These are phyloP conservation scores for Cheilosia scutellata DNA, from an alignment of 2,888 invertebrate species.

Conservation along the genomic window DNA sequence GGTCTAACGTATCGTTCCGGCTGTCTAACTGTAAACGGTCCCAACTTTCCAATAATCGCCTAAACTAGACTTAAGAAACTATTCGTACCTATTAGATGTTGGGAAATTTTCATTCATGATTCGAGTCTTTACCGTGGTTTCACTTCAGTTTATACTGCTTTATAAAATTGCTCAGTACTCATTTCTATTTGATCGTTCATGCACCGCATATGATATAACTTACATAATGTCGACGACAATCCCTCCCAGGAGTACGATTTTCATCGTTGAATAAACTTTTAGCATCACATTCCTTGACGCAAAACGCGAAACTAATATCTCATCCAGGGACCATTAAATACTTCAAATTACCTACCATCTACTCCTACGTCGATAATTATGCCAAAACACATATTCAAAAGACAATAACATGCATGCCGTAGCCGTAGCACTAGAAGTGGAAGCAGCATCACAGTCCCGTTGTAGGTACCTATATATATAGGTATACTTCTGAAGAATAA, in stretches of 20 bases:
- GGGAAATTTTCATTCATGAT: too few species aligned
- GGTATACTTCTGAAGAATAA: slow-evolving; percentile 57
- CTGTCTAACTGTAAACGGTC: too few species aligned
- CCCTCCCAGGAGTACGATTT: neutral
- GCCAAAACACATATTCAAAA: slow-evolving; percentile 20
- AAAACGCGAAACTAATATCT: slow-evolving; percentile 16
- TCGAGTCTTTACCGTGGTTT: too few species aligned
- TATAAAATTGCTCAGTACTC: too few species aligned
- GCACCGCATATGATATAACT: neutral
- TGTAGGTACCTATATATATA: neutral
- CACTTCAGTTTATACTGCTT: too few species aligned
- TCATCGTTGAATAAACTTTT: neutral
- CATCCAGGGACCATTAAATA: slow-evolving; percentile 27
- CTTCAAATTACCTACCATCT: slow-evolving; percentile 21
- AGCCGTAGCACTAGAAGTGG: neutral
- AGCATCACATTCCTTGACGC: neutral
- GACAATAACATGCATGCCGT: slow-evolving; percentile 24
- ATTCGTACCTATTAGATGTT: too few species aligned
- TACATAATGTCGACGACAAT: neutral
- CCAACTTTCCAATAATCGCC: too few species aligned
- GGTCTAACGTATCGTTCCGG: too few species aligned
- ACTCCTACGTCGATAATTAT: neutral
- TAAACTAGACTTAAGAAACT: too few species aligned
- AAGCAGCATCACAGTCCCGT: neutral
- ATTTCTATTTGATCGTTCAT: too few species aligned